phyloP scores from a whole-genome alignment of 2,797 vertebrate species.

The Paratrypauchen microcephalus region DNA sequence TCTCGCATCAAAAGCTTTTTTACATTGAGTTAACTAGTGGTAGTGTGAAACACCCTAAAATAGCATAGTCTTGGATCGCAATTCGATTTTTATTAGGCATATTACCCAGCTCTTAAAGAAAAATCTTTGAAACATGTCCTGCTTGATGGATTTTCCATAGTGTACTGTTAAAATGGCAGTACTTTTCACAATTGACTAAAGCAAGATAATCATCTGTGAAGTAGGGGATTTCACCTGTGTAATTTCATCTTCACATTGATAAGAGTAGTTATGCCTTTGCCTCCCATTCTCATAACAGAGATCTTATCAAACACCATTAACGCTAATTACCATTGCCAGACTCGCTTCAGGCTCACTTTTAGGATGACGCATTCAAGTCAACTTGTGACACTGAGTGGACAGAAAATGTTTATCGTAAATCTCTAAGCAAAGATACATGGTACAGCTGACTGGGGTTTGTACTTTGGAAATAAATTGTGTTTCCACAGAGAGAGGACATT shows the following conservation, averaged over 20 bases:
- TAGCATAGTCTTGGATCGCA: neutral
- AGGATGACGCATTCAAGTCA: conserved; percentile 22
- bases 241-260: conserved; percentile 23
- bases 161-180: neutral
- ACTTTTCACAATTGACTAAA: neutral
- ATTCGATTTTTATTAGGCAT: neutral
- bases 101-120: neutral
- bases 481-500: conserved; percentile 10
- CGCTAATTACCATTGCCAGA: conserved; percentile 47
- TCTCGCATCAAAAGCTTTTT: no score
- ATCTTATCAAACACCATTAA: conserved; percentile 54
- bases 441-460: neutral
- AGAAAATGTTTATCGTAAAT: conserved; percentile 3
- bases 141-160: neutral
- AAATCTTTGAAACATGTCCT: neutral
- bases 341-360: conserved; percentile 52
- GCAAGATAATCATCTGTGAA: conserved; percentile 27
- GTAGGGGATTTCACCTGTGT: conserved; percentile 32
- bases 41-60: neutral
- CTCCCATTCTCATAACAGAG: conserved; percentile 36
- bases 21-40: no score
- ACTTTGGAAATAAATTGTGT: conserved; percentile 14
- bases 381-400: conserved; percentile 11
- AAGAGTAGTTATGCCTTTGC: conserved; percentile 30
- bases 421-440: neutral